Base-by-base conservation (phyloP, 2,113 vertebrate genomes). In the Polypterus senegalus region DNA sequence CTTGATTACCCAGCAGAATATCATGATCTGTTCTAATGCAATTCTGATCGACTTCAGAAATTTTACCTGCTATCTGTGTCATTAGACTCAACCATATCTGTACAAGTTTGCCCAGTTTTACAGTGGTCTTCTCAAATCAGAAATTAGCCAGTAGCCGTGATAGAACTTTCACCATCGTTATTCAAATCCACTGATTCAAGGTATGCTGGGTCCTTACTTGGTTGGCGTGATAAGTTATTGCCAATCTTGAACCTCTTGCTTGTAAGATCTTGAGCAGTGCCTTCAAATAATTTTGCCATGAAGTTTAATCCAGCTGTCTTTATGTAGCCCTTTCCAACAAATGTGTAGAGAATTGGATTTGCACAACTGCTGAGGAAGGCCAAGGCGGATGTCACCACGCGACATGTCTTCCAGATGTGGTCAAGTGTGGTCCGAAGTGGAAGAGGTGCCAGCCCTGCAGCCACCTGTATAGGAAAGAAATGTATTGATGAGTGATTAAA, bases 351-450 rank as follows among this genome's bases (percentile, higher is more conserved):
- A 59, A 88, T 57, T 0, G 83, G 86, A 45, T 88, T 88, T 47
- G 78, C 84, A 49, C 79, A 84, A 69, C 84, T 86, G 69, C 86
- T 86, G 65, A 85, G 83, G 72, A 88, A 88, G 27, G 86, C 83
- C 54, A 88, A 57, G 5, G 83, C 62, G 0, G 84, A 83, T 0
- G 81, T 78, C 48, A 84, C 73, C 0, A 70, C 61, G 1, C 84
- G 78, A 48, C 71, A 75, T 3, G 53, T 43, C 3, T 46, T 1
- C 4, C 59, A 47, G 47, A 81, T 72, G 0, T 6, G 0, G 0
- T 68, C 57, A 71, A 86, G 59, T 0, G 46, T 67, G 1, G 4
- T 59, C 0, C 0, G 0, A 3, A 70, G 63, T 0, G 3, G 3
- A 0, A 56, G 2, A 0, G 3, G 0, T 45, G 67, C 71, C 63